A percentile compares a stretch with the other conserved stretches of the same genome.
Evolutionary conservation across 2,113 vertebrate species (phyloP).

Genomic region (Psittacus erithacus): DNA sequence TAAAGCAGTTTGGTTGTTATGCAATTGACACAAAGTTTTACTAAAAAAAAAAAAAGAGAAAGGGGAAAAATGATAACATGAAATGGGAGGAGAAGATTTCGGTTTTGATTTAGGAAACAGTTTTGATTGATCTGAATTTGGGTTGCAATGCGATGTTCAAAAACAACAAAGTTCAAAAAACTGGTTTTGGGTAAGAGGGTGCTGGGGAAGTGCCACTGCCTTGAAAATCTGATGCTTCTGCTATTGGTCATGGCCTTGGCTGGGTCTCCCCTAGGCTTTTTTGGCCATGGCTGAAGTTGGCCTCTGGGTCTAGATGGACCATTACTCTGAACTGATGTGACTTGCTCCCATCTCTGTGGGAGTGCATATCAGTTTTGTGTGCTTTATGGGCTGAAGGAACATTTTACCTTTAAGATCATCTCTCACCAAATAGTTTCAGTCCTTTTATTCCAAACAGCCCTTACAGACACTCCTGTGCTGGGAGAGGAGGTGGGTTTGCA

Average conservation of each 20-base stretch:
- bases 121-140: neutral
- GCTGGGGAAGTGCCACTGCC: neutral
- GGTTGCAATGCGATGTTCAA: neutral
- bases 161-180: neutral
- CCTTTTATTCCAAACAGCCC: neutral
- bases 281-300: neutral
- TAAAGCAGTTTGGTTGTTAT: neutral
- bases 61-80: neutral
- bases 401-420: neutral
- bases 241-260: neutral
- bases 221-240: neutral
- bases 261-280: neutral
- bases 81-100: neutral
- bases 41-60: neutral
- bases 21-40: neutral
- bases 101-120: neutral
- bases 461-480: neutral
- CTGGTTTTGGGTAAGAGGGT: neutral
- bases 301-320: neutral
- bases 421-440: neutral
- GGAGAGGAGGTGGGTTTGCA: neutral
- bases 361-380: neutral
- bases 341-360: neutral
- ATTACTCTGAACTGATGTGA: neutral
- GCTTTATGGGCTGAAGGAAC: neutral